These are phyloP conservation scores for Anaspis maculata DNA, from an alignment of 2,888 invertebrate genomes.

Conservation along the genomic window DNA sequence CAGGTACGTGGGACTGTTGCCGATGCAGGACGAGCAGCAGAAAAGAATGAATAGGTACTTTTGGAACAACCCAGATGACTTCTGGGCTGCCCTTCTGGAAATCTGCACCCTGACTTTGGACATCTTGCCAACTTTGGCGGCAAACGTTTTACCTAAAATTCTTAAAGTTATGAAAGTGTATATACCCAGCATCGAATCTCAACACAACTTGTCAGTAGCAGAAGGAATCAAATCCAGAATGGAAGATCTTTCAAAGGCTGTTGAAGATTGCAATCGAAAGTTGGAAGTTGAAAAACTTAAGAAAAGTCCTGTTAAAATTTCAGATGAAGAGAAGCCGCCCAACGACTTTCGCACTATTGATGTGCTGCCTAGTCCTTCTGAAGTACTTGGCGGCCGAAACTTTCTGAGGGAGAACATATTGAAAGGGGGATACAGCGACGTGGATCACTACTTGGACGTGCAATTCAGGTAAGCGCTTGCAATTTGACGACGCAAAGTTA, in stretches of 20 bases:
- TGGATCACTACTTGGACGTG: constrained; percentile 68
- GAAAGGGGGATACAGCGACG: constrained; percentile 52
- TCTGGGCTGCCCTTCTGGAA: constrained; percentile 22
- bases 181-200: constrained; percentile 19
- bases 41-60: constrained; percentile 17
- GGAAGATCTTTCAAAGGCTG: constrained; percentile 31
- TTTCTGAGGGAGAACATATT: constrained; percentile 52
- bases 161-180: not conserved
- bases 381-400: constrained; percentile 33
- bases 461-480: no score
- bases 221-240: constrained; percentile 38
- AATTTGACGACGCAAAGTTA: no score
- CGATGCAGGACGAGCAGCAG: constrained; percentile 12
- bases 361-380: constrained; percentile 47
- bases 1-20: no score
- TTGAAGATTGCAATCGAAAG: constrained; percentile 15
- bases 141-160: not conserved
- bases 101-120: constrained; percentile 27
- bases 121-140: constrained; percentile 5
- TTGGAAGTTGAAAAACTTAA: constrained; percentile 2
- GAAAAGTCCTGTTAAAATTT: constrained; percentile 20
- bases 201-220: constrained; percentile 14
- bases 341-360: constrained; percentile 47
- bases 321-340: constrained; percentile 43
- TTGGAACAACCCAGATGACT: constrained; percentile 21